Base-by-base conservation (phyloP, 2,113 vertebrate genomes). In the Tympanuchus pallidicinctus region DNA sequence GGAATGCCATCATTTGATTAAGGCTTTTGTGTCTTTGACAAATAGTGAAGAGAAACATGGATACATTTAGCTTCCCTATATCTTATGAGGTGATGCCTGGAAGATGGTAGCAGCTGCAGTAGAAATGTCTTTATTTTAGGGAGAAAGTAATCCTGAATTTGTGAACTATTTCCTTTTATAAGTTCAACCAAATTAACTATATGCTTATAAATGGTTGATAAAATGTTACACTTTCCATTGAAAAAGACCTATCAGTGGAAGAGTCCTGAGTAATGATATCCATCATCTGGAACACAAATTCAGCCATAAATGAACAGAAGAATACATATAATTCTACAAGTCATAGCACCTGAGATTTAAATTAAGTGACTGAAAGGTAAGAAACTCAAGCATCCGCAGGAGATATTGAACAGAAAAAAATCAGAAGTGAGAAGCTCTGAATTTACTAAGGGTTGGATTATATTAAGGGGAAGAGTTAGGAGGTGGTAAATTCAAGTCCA, bases 11-110 rank as follows among this genome's bases (percentile, higher is more conserved):
- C 28, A 7, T 50, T 52, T 42, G 8, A 19, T 11, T 28, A 4
- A 2, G 6, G 1, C 3, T 69, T 85, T 79, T 82, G 14, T 82
- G 22, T 38, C 6, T 67, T 50, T 0, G 0, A 85, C 6, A 8
- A 13, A n/a, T 6, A 43, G 6, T 25, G 10, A 65, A 38, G 15
- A 57, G 82, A 83, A 78, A 75, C 56, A 8, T 14, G 3, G 10
- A 30, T 4, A 43, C 3, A 17, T 65, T 84, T 85, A 75, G 34
- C 6, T 81, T 17, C 52, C 16, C 54, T 47, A 3, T 2, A 38
- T 34, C 7, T 36, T 14, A 69, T 38, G 32, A 85, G 5, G 47
- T 50, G 81, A 82, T 67, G 59, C 8, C 27, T 84, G 38, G 45
- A 67, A 86, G 32, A 7, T 75, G 15, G 16, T 38, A 77, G 19